phyloP scores from a whole-genome alignment of 1,140 invertebrate genomes.

The Sarcophaga peregrina region DNA sequence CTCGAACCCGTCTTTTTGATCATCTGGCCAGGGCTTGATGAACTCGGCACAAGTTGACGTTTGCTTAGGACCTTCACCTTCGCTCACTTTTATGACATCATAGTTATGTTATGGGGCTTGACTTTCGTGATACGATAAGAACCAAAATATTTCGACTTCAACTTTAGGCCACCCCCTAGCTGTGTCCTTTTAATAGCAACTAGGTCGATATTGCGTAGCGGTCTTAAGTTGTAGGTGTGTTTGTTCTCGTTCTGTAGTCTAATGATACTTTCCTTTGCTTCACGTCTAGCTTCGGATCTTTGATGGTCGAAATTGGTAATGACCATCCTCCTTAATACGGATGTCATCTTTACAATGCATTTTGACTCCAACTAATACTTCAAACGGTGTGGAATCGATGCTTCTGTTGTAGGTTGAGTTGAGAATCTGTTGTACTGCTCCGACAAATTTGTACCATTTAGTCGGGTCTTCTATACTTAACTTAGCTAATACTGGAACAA shows the following conservation, averaged over 20 bases:
- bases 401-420: conserved; percentile 15
- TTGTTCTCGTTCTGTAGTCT: conserved; percentile 37
- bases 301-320: conserved; percentile 12
- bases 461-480: conserved; percentile 51
- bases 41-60: conserved; percentile 35
- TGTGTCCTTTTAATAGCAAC: not conserved
- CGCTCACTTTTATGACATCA: conserved; percentile 30
- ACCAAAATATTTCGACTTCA: not conserved
- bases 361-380: conserved; percentile 56
- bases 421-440: conserved; percentile 49
- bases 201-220: not conserved
- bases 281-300: not conserved
- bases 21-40: conserved; percentile 36
- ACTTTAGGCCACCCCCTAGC: no score
- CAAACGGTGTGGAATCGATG: conserved; percentile 23
- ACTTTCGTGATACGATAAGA: not conserved
- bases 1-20: not conserved
- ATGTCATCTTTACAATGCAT: conserved; percentile 65
- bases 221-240: not conserved
- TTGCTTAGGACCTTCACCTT: conserved; percentile 13
- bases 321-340: conserved; percentile 43
- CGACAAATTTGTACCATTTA: conserved; percentile 59
- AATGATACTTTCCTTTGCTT: not conserved
- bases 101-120: conserved; percentile 45
- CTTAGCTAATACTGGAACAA: conserved; percentile 53